These are phyloP conservation scores for Pseudolaguvia tuberculata DNA, from an alignment of 2,113 vertebrate species.

Conservation along the genomic window DNA sequence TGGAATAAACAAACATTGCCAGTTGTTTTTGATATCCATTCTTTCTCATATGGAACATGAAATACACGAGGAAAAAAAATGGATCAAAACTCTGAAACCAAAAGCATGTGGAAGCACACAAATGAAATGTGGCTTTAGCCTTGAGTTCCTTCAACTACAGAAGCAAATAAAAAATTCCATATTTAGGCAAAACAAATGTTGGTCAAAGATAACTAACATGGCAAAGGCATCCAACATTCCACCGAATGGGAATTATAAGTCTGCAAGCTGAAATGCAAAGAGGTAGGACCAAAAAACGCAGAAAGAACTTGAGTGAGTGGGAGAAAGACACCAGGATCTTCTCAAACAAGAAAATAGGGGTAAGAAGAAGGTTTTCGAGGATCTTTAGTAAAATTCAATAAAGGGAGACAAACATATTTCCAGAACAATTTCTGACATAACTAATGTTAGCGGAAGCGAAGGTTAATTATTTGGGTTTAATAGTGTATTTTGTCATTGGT, in stretches of 20 bases:
- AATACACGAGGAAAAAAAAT: no score
- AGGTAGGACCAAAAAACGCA: not conserved
- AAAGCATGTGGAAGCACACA: not conserved
- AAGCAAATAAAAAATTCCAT: constrained; percentile 14
- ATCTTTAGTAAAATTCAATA: not conserved
- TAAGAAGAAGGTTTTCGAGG: not conserved
- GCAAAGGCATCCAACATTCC: constrained; percentile 7
- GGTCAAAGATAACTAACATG: constrained; percentile 13
- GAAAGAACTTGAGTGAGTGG: not conserved
- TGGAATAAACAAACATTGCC: not conserved
- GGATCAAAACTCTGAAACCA: not conserved
- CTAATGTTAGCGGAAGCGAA: no score
- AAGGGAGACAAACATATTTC: no score
- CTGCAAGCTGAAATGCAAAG: not conserved
- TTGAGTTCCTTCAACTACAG: not conserved
- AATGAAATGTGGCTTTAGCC: constrained; percentile 4
- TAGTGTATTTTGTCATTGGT: no score
- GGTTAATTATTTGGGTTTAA: no score
- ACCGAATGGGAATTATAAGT: not conserved
- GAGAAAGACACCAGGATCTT: not conserved
- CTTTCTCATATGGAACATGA: not conserved
- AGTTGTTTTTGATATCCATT: not conserved
- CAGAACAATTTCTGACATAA: no score
- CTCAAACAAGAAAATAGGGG: not conserved
- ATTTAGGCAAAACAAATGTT: constrained; percentile 22